phyloP scores from a whole-genome alignment of 2,797 vertebrate genomes.

The Uromys caudimaculatus region DNA sequence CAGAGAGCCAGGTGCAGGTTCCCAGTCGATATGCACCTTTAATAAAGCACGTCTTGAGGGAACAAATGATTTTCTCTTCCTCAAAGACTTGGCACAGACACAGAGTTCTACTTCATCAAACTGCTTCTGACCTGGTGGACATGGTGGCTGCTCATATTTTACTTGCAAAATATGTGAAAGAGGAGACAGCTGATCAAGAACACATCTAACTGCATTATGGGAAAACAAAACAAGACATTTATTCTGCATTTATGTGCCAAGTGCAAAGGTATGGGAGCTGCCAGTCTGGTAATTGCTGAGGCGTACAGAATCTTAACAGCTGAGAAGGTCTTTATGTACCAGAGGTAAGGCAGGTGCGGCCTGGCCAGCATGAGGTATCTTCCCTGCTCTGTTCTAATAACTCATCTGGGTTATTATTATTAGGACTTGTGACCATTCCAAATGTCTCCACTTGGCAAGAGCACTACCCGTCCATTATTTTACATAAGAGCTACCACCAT shows the following conservation, averaged over 20 bases:
- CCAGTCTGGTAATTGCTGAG: not conserved
- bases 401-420: constrained; percentile 18
- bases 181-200: not conserved
- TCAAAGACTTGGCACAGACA: not conserved
- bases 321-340: not conserved
- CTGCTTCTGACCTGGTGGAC: not conserved
- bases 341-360: not conserved
- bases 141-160: not conserved
- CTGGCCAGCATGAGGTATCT: not conserved
- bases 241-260: not conserved
- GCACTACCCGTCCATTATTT: not conserved
- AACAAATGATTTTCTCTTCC: not conserved
- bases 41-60: not conserved
- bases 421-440: constrained; percentile 32
- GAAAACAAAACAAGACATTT: not conserved
- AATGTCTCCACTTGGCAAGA: constrained; percentile 36
- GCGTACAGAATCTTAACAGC: not conserved
- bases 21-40: not conserved
- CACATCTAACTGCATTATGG: not conserved
- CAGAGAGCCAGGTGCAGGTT: not conserved
- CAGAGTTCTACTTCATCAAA: not conserved
- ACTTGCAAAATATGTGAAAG: not conserved
- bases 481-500: constrained; percentile 27
- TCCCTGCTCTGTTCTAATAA: not conserved
- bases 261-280: not conserved